phyloP scores from a whole-genome alignment of 2,888 invertebrate species.

The Ophion ellenae region DNA sequence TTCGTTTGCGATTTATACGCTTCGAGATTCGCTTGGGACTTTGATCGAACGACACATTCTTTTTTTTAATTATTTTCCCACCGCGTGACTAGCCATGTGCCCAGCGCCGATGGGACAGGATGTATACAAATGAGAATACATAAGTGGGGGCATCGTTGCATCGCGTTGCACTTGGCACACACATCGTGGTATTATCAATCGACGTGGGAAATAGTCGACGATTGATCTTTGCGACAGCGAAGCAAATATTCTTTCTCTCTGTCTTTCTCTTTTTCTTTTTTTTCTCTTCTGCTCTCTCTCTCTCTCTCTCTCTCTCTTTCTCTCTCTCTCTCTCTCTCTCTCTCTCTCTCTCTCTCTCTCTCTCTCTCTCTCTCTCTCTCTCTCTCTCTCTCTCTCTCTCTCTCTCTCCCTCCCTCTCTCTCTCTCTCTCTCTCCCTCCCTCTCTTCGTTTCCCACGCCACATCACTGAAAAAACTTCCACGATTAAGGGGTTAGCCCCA shows the following conservation, averaged over 20 bases:
- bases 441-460: neutral
- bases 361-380: too few relatives aligned
- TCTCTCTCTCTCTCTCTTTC: neutral
- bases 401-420: neutral
- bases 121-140: neutral
- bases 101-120: neutral
- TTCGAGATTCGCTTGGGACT: neutral
- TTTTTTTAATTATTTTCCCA: constrained; percentile 52
- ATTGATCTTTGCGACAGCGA: neutral
- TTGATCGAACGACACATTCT: neutral
- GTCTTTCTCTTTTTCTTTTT: neutral
- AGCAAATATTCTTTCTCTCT: neutral
- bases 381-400: neutral
- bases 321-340: neutral
- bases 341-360: neutral
- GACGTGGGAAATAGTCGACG: neutral
- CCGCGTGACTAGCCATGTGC: constrained; percentile 65
- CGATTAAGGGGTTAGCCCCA: too few relatives aligned
- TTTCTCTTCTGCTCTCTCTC: neutral
- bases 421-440: neutral
- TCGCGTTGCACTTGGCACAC: neutral
- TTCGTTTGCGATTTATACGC: neutral
- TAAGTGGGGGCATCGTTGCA: neutral
- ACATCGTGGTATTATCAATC: neutral
- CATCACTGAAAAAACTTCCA: neutral